These are phyloP conservation scores for Chirona hameri DNA, from an alignment of 2,888 invertebrate genomes.

Conservation along the genomic window DNA sequence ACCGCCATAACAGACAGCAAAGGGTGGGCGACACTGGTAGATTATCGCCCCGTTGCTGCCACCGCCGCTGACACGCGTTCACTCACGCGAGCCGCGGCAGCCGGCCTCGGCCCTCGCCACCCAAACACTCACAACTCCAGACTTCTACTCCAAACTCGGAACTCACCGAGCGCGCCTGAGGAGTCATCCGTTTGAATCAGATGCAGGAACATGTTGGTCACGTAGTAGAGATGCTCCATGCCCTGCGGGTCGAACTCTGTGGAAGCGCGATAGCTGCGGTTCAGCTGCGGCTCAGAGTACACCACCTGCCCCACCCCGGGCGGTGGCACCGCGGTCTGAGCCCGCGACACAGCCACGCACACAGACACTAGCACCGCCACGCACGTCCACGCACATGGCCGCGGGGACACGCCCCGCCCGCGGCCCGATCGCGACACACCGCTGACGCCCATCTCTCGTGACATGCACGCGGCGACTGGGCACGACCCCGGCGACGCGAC, in stretches of 20 bases:
- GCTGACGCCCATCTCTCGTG: no score
- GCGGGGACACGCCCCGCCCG: background rate
- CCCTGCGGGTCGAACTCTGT: constrained; percentile 65
- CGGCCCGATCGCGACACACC: background rate
- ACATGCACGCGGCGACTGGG: background rate
- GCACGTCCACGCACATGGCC: background rate
- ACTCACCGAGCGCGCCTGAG: background rate
- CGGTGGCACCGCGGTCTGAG: background rate
- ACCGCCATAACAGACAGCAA: no score
- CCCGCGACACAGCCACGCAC: background rate
- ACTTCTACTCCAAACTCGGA: background rate
- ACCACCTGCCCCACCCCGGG: background rate
- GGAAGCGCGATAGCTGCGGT: constrained; percentile 37
- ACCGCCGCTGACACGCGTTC: no score
- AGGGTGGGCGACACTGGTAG: no score
- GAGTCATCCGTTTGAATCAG: constrained; percentile 56
- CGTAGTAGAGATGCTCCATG: constrained; percentile 76
- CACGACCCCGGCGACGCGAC: background rate
- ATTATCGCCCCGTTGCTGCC: no score
- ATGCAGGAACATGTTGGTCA: constrained; percentile 68
- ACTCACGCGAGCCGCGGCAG: no score
- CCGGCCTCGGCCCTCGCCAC: no score
- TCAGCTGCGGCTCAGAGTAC: constrained; percentile 25
- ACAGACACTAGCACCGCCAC: background rate
- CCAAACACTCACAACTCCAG: no score